Base-by-base conservation (phyloP, 2,113 vertebrate genomes). In the Cygnus atratus region DNA sequence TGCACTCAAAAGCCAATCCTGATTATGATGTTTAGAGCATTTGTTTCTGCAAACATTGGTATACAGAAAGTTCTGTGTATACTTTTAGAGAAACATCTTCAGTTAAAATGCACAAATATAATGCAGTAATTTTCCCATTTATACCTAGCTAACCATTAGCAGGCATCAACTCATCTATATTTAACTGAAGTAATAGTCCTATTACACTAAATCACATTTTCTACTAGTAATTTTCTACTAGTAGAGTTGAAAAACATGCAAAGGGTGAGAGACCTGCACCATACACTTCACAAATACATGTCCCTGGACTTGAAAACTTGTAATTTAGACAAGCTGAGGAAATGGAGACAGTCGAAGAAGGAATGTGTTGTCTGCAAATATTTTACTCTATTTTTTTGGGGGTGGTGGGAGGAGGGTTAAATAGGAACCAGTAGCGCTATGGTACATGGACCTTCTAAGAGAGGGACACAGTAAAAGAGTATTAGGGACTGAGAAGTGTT, bases 121-220 rank as follows among this genome's bases (percentile, higher is more conserved):
- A n/a, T 75, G 6, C 15, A 26, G 35, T 46, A 58, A 22, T 86
- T 76, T 21, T 67, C 66, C 29, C 0, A 33, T 33, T 61, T 76
- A 33, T 54, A 74, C 24, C 41, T 88, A 37, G 37, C 74, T 59
- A 74, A 50, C 50, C 9, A 58, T 14, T 52, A 94, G 58, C 29
- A 31, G 54, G 35, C 66, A 75, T 76, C 39, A 48, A 31, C 48
- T 87, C 11, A 43, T 71, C 65, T 88, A 28, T 84, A 72, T 81
- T 81, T 95, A 89, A 78, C 41, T 78, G 70, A 84, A 79, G 7
- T 84, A 81, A 66, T 85, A 65, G 41, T 66, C 35, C 54, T 92
- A 12, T 70, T 90, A 48, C 2, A 90, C 58, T 79, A 85, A 91
- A 65, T 91, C 62, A 70, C 54, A 37, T 58, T 92, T 95, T 90